phyloP scores from a whole-genome alignment of 2,888 invertebrate genomes.

The Drosophila subsilvestris region DNA sequence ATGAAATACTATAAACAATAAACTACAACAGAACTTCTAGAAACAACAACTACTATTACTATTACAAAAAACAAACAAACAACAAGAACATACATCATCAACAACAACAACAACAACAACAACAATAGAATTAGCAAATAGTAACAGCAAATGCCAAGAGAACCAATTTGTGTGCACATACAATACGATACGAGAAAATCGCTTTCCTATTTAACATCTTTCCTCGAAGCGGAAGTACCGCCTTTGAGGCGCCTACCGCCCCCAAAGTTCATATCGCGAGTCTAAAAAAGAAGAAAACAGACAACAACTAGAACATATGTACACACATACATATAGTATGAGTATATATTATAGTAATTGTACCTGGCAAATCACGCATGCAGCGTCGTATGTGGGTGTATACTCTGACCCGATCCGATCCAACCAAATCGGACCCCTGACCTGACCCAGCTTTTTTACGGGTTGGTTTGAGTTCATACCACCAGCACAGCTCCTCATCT shows the following conservation, averaged over 20 bases:
- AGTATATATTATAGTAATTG: conserved; percentile 36
- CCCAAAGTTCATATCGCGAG: neutral
- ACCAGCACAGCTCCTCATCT: neutral
- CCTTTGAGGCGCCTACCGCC: conserved; percentile 23
- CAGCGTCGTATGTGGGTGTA: neutral
- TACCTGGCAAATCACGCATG: conserved; percentile 33
- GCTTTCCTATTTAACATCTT: neutral
- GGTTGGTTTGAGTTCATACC: conserved; percentile 1
- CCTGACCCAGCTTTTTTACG: neutral
- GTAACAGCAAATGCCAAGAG: conserved; percentile 13
- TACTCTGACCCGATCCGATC: neutral
- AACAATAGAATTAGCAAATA: conserved; percentile 26
- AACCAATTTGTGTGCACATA: conserved; percentile 4
- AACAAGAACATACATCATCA: conserved; percentile 33
- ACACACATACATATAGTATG: conserved; percentile 10
- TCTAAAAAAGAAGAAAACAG: conserved; percentile 1
- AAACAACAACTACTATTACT: conserved; percentile 5
- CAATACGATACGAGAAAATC: neutral
- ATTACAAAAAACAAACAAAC: conserved; percentile 39
- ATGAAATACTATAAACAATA: conserved; percentile 31
- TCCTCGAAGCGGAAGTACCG: conserved; percentile 12
- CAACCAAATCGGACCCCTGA: conserved; percentile 6
- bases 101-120: conserved; percentile 30
- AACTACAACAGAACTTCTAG: conserved; percentile 38
- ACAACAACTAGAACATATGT: neutral